Percentiles rank a stretch among this genome's conserved stretches.
phyloP scores from a whole-genome alignment of 1,140 invertebrate species.

The Lordiphosa clarofinis region DNA sequence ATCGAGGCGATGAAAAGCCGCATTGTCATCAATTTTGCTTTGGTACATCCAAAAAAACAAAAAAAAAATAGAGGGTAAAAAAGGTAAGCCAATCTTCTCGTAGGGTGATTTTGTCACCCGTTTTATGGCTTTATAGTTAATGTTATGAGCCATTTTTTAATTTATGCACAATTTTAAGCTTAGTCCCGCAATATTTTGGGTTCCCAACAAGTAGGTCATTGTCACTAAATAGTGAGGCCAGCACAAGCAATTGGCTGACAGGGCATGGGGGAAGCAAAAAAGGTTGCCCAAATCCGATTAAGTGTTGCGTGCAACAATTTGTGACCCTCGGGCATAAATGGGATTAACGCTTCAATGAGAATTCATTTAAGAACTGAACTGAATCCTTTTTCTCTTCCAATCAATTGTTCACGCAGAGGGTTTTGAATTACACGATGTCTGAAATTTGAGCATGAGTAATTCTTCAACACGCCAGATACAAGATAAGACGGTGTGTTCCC shows the following conservation, averaged over 20 bases:
- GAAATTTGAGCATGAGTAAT: constrained; percentile 71
- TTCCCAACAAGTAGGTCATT: constrained; percentile 63
- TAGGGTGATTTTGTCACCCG: constrained; percentile 37
- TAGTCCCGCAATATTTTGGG: constrained; percentile 18
- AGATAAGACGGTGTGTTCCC: constrained; percentile 12
- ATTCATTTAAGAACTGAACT: constrained; percentile 59
- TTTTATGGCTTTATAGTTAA: constrained; percentile 64
- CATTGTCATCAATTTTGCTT: constrained; percentile 74
- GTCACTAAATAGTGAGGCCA: constrained; percentile 58
- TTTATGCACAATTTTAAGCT: constrained; percentile 67
- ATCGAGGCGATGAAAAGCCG: constrained; percentile 67
- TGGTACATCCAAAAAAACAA: constrained; percentile 29
- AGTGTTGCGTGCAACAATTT: constrained; percentile 56
- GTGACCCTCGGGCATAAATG: constrained; percentile 54
- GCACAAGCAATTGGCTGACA: constrained; percentile 52
- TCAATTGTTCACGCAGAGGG: constrained; percentile 64
- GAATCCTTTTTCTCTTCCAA: constrained; percentile 62
- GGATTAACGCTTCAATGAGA: constrained; percentile 74
- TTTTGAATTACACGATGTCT: constrained; percentile 59
- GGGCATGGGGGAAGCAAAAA: constrained; percentile 5
- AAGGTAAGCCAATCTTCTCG: constrained; percentile 37
- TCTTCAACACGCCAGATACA: constrained; percentile 56
- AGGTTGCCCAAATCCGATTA: constrained; percentile 56
- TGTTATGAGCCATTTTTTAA: constrained; percentile 63
- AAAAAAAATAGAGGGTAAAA: constrained; percentile 4